Base-by-base conservation (phyloP, 2,888 invertebrate species). In the Yponomeuta malinellus region DNA sequence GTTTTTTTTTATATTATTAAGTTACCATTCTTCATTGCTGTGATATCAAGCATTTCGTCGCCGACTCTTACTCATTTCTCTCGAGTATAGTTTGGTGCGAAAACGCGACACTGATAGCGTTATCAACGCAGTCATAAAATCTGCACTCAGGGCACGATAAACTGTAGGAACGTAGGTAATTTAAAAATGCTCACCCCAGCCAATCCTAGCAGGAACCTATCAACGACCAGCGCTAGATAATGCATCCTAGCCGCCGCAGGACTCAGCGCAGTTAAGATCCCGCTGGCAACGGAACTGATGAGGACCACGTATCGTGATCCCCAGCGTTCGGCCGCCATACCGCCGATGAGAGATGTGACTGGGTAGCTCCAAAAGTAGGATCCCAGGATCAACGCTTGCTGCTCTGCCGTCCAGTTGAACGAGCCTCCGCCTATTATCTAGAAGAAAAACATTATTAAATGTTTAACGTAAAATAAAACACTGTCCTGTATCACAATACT, bases 301-400 rank as follows among this genome's bases (percentile, higher is more conserved):
- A 94, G 93, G 0, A 95, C 93, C 43, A 94, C 93, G 74, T 93
- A 91, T 59, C 94, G 90, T 0, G 94, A 92, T 0, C 95, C 95
- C 83, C 95, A 94, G 72, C 93, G 88, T 81, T 95, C 95, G 0
- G 95, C 94, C n/a, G 95, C 81, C 78, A 94, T 93, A 3, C 95
- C 95, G 0, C 94, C 95, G 0, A 94, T 91, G 72, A 95, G 81
- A 9, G 95, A 95, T 48, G 95, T 94, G 48, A 95, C 76, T 23
- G 94, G 93, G 75, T 95, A 95, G 52, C 95, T 95, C 94, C 95
- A 95, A 79, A 95, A 95, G 77, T 94, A 95, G 0, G 95, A 91
- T 1, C 95, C 95, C 43, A 95, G 82, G 10, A 95, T 93, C 52
- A 93, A 79, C 0, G 94, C 95, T 82, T 95, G 95, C 75, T 94